Conservation (phyloP, 2,113 vertebrate genomes). For the Nyctereutes procyonoides region DNA sequence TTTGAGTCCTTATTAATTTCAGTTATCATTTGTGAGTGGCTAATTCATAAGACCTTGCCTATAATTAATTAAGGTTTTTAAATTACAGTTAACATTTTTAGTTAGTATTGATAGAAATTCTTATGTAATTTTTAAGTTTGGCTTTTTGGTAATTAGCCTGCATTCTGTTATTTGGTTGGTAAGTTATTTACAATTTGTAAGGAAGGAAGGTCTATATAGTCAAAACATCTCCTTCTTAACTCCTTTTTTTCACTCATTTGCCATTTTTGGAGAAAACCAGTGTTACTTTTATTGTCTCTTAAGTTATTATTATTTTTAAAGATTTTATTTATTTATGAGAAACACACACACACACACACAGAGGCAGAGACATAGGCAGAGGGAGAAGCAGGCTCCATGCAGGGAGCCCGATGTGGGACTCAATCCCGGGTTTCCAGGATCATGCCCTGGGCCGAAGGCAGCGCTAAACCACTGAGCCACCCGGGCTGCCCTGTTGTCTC, state of each 20-base stretch:
- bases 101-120: not conserved
- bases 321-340: too few species aligned
- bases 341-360: too few species aligned
- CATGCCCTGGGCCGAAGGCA: too few species aligned
- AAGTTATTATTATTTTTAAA: not conserved
- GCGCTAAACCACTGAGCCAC: too few species aligned
- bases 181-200: not conserved
- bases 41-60: not conserved
- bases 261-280: not conserved
- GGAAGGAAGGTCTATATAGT: not conserved
- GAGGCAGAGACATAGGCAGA: too few species aligned
- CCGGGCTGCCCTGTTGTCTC: too few species aligned
- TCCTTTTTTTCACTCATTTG: not conserved
- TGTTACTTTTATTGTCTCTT: not conserved
- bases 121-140: not conserved
- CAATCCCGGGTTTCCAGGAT: too few species aligned
- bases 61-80: not conserved
- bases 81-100: conserved; percentile 22
- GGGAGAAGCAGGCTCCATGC: too few species aligned
- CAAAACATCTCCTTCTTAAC: not conserved
- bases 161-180: conserved; percentile 8
- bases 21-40: not conserved
- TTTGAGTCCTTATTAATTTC: not conserved
- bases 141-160: not conserved
- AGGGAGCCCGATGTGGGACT: too few species aligned